These are phyloP conservation scores for Ammodramus savannarum DNA, from an alignment of 2,113 vertebrate genomes.

Conservation along the genomic window DNA sequence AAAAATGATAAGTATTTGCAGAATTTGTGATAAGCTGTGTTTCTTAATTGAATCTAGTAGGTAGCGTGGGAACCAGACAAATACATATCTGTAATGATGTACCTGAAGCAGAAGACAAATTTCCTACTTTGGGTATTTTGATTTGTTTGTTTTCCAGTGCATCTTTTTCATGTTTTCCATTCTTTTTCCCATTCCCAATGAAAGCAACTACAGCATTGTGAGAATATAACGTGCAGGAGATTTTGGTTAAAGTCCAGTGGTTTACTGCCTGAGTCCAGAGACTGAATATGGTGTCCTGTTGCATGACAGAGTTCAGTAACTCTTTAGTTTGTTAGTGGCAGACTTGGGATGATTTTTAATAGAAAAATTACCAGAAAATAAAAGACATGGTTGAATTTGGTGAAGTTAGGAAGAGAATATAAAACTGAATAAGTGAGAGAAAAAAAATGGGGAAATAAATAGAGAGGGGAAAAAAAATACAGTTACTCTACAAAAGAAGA, in stretches of 20 bases:
- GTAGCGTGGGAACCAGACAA: neutral
- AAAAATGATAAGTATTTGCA: neutral
- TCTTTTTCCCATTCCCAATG: neutral
- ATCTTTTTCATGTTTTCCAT: neutral
- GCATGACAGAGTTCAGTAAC: neutral
- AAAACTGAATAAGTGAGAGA: neutral
- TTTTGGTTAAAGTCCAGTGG: neutral
- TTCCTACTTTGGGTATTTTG: neutral
- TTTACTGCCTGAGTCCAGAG: neutral
- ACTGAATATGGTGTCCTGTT: neutral
- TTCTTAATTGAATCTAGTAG: neutral
- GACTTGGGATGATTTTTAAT: neutral
- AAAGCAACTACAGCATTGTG: neutral
- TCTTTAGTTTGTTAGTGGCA: neutral
- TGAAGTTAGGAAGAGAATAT: neutral
- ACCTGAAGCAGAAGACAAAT: neutral
- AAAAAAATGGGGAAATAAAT: neutral
- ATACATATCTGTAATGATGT: neutral
- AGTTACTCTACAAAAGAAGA: neutral
- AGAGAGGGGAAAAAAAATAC: neutral
- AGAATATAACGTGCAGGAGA: neutral
- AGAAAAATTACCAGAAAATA: neutral
- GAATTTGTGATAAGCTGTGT: neutral
- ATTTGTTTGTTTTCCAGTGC: neutral
- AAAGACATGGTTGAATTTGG: neutral